Evolutionary conservation across 2,113 vertebrate genomes (phyloP).

Genomic region (Ceuthmochares aereus): DNA sequence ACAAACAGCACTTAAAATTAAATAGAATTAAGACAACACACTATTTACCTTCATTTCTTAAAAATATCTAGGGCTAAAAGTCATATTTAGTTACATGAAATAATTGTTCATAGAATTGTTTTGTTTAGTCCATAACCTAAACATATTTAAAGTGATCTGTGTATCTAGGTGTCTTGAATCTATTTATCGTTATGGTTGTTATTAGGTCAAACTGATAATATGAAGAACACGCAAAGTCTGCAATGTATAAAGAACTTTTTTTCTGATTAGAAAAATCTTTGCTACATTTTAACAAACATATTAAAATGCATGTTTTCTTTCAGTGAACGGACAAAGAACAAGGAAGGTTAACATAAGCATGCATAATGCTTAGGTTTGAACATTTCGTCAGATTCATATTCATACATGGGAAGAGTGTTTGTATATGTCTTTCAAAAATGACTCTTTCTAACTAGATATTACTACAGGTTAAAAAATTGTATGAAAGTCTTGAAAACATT

Average conservation of each 20-base stretch:
- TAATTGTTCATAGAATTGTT: neutral
- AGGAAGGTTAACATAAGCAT: neutral
- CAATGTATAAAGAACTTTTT: neutral
- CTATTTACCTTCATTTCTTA: neutral
- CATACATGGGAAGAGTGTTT: neutral
- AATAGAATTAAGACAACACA: neutral
- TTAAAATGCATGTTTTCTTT: neutral
- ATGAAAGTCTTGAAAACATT: neutral
- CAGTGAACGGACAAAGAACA: neutral
- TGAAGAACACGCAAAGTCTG: neutral
- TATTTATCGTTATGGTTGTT: neutral
- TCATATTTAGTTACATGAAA: neutral
- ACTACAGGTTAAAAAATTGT: neutral
- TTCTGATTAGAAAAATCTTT: neutral
- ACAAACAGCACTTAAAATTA: neutral
- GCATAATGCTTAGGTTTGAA: neutral
- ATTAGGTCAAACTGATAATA: neutral
- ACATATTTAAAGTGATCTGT: neutral
- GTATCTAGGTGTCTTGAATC: neutral
- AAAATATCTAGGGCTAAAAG: neutral
- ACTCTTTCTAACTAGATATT: neutral
- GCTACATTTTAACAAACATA: neutral
- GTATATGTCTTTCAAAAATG: neutral
- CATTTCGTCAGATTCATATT: neutral
- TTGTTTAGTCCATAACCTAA: neutral